Conservation (phyloP, 2,113 vertebrate species). For the Nothocercus julius region DNA sequence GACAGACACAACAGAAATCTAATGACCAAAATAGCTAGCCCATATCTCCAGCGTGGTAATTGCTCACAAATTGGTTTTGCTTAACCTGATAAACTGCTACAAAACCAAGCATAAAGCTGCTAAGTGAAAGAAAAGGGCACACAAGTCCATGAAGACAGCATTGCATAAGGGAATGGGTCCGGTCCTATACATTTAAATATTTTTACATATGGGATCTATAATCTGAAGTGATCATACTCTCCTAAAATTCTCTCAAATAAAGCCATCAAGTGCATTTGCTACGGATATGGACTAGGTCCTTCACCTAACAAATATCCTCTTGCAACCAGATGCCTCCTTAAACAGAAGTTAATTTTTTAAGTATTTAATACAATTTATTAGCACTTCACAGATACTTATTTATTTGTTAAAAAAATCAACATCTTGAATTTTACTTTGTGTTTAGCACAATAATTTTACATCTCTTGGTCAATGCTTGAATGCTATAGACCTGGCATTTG, state of each 20-base stretch:
- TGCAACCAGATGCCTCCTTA: background rate
- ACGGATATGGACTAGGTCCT: background rate
- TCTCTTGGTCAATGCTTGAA: background rate
- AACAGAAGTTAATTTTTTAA: background rate
- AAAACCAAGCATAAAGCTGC: background rate
- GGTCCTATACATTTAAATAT: background rate
- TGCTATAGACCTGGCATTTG: background rate
- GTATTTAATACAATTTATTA: background rate
- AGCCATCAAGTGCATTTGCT: background rate
- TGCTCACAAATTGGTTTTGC: background rate
- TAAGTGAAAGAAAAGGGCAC: background rate
- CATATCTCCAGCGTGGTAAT: background rate
- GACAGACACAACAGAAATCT: background rate
- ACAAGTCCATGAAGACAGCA: background rate
- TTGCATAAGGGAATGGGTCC: fast-evolving
- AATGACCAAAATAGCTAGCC: background rate
- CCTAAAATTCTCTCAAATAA: background rate
- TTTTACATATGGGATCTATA: background rate
- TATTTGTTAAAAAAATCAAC: background rate
- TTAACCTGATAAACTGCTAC: background rate
- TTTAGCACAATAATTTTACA: background rate
- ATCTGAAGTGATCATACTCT: background rate
- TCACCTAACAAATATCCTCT: background rate
- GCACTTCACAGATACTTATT: background rate
- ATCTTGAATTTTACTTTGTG: background rate